These are phyloP conservation scores for Agrilus cyanescens DNA, from an alignment of 2,888 invertebrate species.

Conservation along the genomic window DNA sequence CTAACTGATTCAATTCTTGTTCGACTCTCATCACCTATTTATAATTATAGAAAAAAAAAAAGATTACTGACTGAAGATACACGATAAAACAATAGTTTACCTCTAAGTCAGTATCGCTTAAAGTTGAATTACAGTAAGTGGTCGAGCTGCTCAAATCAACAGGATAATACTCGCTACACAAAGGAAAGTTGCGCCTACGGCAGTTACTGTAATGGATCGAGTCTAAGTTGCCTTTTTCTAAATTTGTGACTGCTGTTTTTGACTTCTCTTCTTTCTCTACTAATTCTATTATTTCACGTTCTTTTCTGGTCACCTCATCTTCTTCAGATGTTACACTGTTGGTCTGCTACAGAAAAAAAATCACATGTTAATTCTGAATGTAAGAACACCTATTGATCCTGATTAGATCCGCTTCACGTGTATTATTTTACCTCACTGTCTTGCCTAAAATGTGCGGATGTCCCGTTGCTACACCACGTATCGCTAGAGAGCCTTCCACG, in stretches of 20 bases:
- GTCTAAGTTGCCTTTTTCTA: too few relatives aligned
- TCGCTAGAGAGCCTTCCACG: constrained; percentile 40
- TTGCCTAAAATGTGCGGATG: constrained; percentile 55
- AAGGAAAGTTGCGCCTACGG: neutral
- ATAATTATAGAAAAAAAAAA: too few relatives aligned
- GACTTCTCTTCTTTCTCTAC: constrained; percentile 52
- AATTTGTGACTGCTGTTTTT: constrained; percentile 17
- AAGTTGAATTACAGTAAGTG: constrained; percentile 18
- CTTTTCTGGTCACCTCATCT: constrained; percentile 57
- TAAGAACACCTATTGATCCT: too few relatives aligned
- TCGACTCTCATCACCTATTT: constrained; percentile 60
- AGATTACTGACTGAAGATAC: too few relatives aligned
- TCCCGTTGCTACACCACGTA: constrained; percentile 42
- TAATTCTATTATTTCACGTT: constrained; percentile 52
- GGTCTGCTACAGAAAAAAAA: constrained; percentile 33
- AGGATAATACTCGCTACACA: constrained; percentile 14
- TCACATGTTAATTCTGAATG: neutral
- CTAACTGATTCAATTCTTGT: constrained; percentile 62
- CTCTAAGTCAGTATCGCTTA: constrained; percentile 32
- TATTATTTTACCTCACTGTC: constrained; percentile 52
- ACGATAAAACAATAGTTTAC: constrained; percentile 11
- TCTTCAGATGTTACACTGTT: constrained; percentile 68
- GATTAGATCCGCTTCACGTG: too few relatives aligned
- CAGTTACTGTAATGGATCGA: too few relatives aligned
- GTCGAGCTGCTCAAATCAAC: constrained; percentile 2